Evolutionary conservation across 2,113 vertebrate genomes (phyloP), one percentile per base, ranked within the genome.

Genomic region (Microcebus griseorufus): DNA sequence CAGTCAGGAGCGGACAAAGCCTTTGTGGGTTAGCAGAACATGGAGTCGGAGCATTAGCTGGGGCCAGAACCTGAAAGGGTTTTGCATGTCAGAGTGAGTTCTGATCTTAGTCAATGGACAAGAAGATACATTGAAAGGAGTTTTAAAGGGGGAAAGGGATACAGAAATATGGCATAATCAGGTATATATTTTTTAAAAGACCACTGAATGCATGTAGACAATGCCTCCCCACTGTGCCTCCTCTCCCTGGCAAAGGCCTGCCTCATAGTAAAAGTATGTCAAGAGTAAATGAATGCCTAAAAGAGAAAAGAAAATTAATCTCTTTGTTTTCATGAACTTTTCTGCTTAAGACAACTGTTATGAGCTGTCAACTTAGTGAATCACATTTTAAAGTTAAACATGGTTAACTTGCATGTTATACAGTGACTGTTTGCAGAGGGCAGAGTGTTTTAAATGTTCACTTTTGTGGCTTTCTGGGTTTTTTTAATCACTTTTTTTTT

Each of bases 211-310:
- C 17, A 9, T 17, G 1, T 42, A 88, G 39, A 79, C 20, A 34
- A n/a, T 48, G 20, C 0, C 27, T 72, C 3, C 20, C 12, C n/a
- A 9, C 65, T 13, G 2, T 0, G 5, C 6, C 39, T 67, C 10
- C 70, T 37, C 51, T 60, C 70, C 51, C 73, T 75, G 23, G 39
- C 51, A 16, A 92, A 83, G 39, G 3, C 34, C 18, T 42, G 7
- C 29, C 16, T 51, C 18, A 17, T 0, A 37, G 14, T 6, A 13
- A 29, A 45, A 53, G 39, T 12, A 29, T 64, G 16, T 37, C 58
- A 12, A 12, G 23, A 93, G 67, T 51, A 17, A 4, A n/a, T 27
- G 55, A 70, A n/a, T 60, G 18, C 32, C 37, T 12, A 22, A 72
- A 32, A 34, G 78, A 60, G 11, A 29, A 45, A 70, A 6, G 29